phyloP scores from a whole-genome alignment of 2,888 invertebrate species.

The Erebia palarica region DNA sequence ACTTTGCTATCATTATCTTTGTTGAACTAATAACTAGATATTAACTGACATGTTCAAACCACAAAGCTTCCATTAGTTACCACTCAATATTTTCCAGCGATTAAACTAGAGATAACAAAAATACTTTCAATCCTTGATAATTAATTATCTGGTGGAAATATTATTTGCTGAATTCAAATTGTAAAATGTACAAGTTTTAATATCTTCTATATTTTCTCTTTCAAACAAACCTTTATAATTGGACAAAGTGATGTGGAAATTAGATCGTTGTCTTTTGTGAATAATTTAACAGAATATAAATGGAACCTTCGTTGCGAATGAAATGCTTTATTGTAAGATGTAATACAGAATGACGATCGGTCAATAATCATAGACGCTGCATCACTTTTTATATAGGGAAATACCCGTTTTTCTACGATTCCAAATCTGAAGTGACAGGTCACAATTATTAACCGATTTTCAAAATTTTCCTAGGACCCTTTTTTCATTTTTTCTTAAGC shows the following conservation, averaged over 20 bases:
- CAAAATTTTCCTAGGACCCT: no score
- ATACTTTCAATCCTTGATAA: not conserved
- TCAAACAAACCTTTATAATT: conserved; percentile 19
- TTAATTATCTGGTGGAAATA: conserved; percentile 3
- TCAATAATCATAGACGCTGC: no score
- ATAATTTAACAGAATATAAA: conserved; percentile 11
- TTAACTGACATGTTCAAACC: no score
- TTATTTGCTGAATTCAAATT: not conserved
- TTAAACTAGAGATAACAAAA: not conserved
- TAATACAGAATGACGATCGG: no score
- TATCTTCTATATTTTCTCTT: conserved; percentile 1
- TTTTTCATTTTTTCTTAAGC: no score
- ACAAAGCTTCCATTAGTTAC: no score
- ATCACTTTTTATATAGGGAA: no score
- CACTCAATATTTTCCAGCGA: not conserved
- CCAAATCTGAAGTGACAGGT: no score
- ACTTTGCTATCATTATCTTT: no score
- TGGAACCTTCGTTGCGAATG: not conserved
- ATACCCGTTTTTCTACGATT: no score
- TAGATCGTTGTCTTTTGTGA: conserved; percentile 20
- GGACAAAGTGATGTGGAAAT: conserved; percentile 17
- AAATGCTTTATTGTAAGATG: not conserved
- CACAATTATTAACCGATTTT: no score
- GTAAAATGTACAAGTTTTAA: not conserved
- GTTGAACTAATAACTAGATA: no score